Conservation (phyloP, 2,797 vertebrate genomes). For the Hozukius guyotensis region DNA sequence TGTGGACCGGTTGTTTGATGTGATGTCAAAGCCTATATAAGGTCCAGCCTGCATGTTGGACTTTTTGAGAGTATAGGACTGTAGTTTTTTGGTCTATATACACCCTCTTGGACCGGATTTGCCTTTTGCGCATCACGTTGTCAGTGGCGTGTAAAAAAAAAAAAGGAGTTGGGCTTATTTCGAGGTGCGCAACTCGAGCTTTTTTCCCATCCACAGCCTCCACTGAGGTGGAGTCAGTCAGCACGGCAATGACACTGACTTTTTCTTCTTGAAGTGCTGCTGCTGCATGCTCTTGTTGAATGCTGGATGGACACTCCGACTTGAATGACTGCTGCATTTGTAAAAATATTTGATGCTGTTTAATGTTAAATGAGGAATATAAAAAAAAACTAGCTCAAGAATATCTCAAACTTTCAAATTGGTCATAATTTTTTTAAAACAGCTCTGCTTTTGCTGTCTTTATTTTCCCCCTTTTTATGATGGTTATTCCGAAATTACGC, state of each 20-base stretch:
- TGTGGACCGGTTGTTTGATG: background rate
- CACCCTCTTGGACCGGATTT: conserved; percentile 13
- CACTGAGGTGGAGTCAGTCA: conserved; percentile 44
- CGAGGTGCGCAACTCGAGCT: conserved; percentile 43
- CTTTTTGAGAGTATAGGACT: conserved; percentile 17
- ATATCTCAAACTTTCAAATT: background rate
- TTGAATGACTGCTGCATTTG: background rate
- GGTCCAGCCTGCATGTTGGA: conserved; percentile 13
- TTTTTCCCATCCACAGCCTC: background rate
- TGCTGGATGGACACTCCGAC: background rate
- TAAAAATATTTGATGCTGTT: background rate
- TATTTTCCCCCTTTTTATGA: background rate
- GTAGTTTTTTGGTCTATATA: background rate
- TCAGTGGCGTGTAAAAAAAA: background rate
- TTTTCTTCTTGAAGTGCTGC: background rate
- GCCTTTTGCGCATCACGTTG: conserved; percentile 47
- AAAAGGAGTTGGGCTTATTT: conserved; percentile 18
- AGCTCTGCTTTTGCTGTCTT: background rate
- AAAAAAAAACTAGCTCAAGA: background rate
- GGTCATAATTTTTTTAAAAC: background rate
- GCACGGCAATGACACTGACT: conserved; percentile 33
- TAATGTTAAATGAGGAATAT: too few species aligned
- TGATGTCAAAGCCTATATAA: background rate
- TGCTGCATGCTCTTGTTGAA: conserved; percentile 35
- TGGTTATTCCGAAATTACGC: background rate